phyloP scores from a whole-genome alignment of 2,797 vertebrate genomes.

The Pangasius krempfi region DNA sequence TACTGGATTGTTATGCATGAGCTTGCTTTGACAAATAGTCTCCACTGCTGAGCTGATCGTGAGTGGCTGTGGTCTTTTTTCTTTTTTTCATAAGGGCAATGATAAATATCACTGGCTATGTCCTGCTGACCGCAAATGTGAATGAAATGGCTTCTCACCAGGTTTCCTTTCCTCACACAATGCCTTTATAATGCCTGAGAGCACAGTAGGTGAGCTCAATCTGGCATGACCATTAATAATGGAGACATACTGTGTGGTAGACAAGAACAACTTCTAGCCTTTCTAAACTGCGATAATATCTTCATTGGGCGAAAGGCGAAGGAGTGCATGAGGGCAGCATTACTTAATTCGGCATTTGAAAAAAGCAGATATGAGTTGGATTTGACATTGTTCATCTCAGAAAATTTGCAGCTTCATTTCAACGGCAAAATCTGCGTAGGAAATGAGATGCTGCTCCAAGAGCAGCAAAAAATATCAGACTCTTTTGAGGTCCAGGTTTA shows the following conservation, averaged over 20 bases:
- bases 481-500: conserved; percentile 34
- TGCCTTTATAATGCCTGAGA: conserved; percentile 65
- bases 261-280: conserved; percentile 24
- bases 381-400: conserved; percentile 6
- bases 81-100: conserved; percentile 54
- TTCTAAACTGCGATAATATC: conserved; percentile 25
- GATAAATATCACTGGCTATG: conserved; percentile 64
- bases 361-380: neutral
- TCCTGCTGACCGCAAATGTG: conserved; percentile 56
- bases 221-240: conserved; percentile 68
- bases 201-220: conserved; percentile 54
- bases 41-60: conserved; percentile 31
- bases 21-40: conserved; percentile 12
- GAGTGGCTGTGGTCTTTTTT: conserved; percentile 39
- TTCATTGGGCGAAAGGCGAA: neutral
- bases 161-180: conserved; percentile 65
- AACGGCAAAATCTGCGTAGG: conserved; percentile 10
- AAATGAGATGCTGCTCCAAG: conserved; percentile 9
- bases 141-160: conserved; percentile 66
- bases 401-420: neutral
- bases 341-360: neutral
- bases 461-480: neutral
- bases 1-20: conserved; percentile 9
- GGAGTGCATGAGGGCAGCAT: neutral
- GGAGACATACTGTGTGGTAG: conserved; percentile 39